Base-by-base conservation (phyloP, 1,140 invertebrate species). In the Microvelia longipes region DNA sequence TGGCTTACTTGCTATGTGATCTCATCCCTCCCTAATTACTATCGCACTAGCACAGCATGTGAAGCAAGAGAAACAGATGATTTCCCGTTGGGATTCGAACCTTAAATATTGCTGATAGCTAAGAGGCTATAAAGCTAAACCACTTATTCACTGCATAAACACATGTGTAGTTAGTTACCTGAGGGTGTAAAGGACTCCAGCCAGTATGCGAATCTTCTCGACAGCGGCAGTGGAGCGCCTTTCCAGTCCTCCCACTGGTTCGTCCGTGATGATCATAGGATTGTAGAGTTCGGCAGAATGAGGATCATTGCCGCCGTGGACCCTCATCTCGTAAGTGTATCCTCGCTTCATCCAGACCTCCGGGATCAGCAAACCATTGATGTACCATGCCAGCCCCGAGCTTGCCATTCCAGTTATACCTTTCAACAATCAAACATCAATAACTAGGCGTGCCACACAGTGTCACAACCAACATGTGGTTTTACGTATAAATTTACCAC, bases 241-340 rank as follows among this genome's bases (percentile, higher is more conserved):
- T 75, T 91, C 90, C 70, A 88, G 90, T 0, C 91, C 92, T 62
- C 92, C 92, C 73, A 87, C 85, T 1, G 88, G 85, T 77, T 94
- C 92, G 76, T 91, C 88, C 1, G 93, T 94, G 70, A 98, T 90
- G 65, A 97, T 92, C 35, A 98, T 81, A 5, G 94, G 94, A 83
- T 98, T 94, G 80, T 96, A 96, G 76, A 87, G 85, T 66, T 90
- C 86, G 0, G 91, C 82, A 72, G 90, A 93, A 76, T 94, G 90
- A 1, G 92, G 92, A 82, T 96, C 92, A 76, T 94, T 93, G 0
- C 93, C 93, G 29, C 93, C 93, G 70, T 86, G 83, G 24, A 77
- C 74, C 63, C 77, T 84, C 75, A 96, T 94, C 14, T 84, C 87
- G 80, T 97, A 97, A 0, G 87, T 90, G 14, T 93, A 81, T 14